A percentile compares a stretch with the other conserved stretches of the same genome.
Conservation (phyloP, 2,113 vertebrate genomes). For the Pelecanus crispus region DNA sequence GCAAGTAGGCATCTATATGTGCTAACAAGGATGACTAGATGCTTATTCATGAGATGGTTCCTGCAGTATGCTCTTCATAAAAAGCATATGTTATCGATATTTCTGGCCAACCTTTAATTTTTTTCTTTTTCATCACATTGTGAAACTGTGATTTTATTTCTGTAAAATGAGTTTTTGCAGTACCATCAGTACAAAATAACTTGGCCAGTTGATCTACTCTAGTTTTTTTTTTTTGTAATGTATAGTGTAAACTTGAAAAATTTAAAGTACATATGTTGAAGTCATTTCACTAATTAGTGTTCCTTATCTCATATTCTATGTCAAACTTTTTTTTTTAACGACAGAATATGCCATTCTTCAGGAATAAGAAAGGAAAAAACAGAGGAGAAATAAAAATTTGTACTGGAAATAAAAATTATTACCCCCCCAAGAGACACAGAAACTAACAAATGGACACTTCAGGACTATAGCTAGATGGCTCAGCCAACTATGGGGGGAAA, state of each 20-base stretch:
- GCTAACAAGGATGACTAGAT: slow-evolving; percentile 6
- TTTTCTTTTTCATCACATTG: not conserved
- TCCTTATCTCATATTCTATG: not conserved
- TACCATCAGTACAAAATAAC: not conserved
- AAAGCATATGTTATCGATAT: not conserved
- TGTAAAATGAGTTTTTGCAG: not conserved
- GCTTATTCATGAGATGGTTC: not conserved
- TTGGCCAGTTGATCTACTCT: not conserved
- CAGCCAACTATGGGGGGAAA: not conserved
- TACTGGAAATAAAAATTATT: not conserved
- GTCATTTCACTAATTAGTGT: not conserved
- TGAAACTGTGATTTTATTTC: not conserved
- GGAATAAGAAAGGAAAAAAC: not conserved
- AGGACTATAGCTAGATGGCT: not conserved
- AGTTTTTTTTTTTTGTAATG: not conserved
- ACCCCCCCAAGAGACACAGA: not conserved
- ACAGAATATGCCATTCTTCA: not conserved
- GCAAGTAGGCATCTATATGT: not conserved
- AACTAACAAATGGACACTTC: not conserved
- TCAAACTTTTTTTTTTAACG: not conserved
- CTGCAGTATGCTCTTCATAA: not conserved
- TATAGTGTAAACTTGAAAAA: not conserved
- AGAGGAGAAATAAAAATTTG: not conserved
- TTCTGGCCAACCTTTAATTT: not conserved
- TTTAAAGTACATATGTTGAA: not conserved